Evolutionary conservation across 1,140 invertebrate genomes (phyloP), one percentile per base, ranked within the genome.

Genomic region (Drosophila teissieri): DNA sequence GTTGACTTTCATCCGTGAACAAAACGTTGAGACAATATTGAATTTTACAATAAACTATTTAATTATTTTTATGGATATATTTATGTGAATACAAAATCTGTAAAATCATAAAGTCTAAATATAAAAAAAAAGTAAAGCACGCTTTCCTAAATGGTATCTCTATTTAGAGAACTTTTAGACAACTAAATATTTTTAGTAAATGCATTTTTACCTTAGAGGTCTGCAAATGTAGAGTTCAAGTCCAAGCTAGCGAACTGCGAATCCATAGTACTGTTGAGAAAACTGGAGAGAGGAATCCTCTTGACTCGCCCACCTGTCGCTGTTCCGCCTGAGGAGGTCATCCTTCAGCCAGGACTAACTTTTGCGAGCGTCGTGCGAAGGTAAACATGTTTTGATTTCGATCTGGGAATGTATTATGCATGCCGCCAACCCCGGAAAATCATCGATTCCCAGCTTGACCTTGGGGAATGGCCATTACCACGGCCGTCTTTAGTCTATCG

Each of bases 321-420:
- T 53, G 5, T 61, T 22, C 42, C 27, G 54, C 45, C 46, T 39
- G 46, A 72, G 48, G 56, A 49, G 74, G 60, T 22, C 45, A 62
- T 72, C 45, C 45, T 19, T 37, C 27, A 15, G 42, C 19, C 53
- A 36, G 48, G 40, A 68, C 51, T 42, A 56, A 70, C 51, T 70
- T 81, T 76, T 19, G 3, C 36, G 22, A 37, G 15, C 42, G 48
- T 27, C 62, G 52, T 37, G 53, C 40, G 22, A 75, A 78, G 45
- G 65, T 78, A 86, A 82, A 82, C 74, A 86, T 82, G 79, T 72
- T 88, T 83, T 86, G 79, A 83, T 88, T 82, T 76, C 83, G 76
- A 88, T 75, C 62, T 45, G 48, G 22, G 46, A 74, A 86, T 88
- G 60, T 79, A 73, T 86, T 88, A 86, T 88, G 79, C 75, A 83